phyloP scores from a whole-genome alignment of 2,113 vertebrate species.

The Lampris incognitus region DNA sequence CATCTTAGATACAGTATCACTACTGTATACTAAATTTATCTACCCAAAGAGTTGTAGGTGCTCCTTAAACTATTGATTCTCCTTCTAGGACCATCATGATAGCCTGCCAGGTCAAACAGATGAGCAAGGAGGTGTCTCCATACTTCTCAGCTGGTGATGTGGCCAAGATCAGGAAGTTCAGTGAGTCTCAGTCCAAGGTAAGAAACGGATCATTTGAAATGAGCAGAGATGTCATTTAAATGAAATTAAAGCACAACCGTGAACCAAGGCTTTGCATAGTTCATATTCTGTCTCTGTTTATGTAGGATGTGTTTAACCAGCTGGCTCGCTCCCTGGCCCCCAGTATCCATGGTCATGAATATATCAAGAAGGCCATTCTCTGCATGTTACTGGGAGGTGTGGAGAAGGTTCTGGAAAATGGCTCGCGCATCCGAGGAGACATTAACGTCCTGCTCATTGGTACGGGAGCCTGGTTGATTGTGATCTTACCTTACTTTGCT shows the following conservation, averaged over 20 bases:
- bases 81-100: conserved; percentile 91
- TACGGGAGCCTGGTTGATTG: conserved; percentile 50
- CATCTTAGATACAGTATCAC: too few relatives aligned
- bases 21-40: too few relatives aligned
- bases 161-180: conserved; percentile 95
- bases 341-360: conserved; percentile 95
- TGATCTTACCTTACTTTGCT: background rate
- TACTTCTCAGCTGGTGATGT: conserved; percentile 90
- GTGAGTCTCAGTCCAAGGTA: conserved; percentile 88
- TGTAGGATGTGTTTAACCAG: conserved; percentile 92
- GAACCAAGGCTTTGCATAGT: too few relatives aligned
- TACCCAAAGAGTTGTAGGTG: too few relatives aligned
- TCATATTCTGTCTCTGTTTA: background rate
- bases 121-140: conserved; percentile 91
- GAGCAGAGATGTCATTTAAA: background rate
- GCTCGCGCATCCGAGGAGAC: conserved; percentile 94
- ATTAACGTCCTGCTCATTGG: conserved; percentile 97
- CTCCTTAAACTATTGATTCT: background rate
- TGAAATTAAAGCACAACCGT: background rate
- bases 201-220: background rate
- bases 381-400: conserved; percentile 96
- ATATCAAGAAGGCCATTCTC: conserved; percentile 97
- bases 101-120: conserved; percentile 92
- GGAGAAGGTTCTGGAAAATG: conserved; percentile 94
- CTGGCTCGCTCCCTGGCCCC: conserved; percentile 91